Percentiles rank a stretch among this genome's conserved stretches.
Evolutionary conservation across 1,140 invertebrate genomes (phyloP).

Genomic region (Coelopa frigida): DNA sequence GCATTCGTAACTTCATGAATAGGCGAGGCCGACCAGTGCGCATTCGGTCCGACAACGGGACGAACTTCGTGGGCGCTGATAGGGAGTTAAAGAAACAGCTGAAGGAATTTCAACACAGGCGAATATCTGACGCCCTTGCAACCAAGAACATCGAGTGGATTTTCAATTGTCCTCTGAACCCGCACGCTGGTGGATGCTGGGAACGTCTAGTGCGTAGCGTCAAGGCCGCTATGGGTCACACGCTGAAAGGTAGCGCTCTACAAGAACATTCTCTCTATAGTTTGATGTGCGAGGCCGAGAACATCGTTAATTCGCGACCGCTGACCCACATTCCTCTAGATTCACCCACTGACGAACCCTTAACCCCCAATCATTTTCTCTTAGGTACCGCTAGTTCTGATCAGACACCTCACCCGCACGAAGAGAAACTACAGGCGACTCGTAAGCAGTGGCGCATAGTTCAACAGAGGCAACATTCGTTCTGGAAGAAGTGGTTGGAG

Average conservation of each 20-base stretch:
- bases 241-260: constrained; percentile 15
- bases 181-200: constrained; percentile 20
- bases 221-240: constrained; percentile 16
- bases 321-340: constrained; percentile 24
- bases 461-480: constrained; percentile 6
- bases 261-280: constrained; percentile 21
- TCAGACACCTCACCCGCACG: too few species aligned
- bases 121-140: too few species aligned
- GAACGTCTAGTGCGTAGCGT: constrained; percentile 20
- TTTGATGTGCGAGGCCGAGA: constrained; percentile 21
- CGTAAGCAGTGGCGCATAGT: constrained; percentile 13
- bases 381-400: constrained; percentile 2
- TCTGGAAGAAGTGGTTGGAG: constrained; percentile 13
- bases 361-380: constrained; percentile 15
- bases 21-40: constrained; percentile 17
- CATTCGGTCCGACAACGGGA: constrained; percentile 24
- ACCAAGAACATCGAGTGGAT: constrained; percentile 12
- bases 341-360: constrained; percentile 17
- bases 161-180: constrained; percentile 9
- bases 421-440: too few species aligned
- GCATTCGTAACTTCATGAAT: constrained; percentile 35
- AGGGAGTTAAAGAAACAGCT: too few species aligned
- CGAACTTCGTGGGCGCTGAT: constrained; percentile 22
- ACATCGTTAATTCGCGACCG: constrained; percentile 22
- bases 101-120: too few species aligned